These are phyloP conservation scores for Nothocercus nigrocapillus DNA, from an alignment of 2,113 vertebrate genomes.

Conservation along the genomic window DNA sequence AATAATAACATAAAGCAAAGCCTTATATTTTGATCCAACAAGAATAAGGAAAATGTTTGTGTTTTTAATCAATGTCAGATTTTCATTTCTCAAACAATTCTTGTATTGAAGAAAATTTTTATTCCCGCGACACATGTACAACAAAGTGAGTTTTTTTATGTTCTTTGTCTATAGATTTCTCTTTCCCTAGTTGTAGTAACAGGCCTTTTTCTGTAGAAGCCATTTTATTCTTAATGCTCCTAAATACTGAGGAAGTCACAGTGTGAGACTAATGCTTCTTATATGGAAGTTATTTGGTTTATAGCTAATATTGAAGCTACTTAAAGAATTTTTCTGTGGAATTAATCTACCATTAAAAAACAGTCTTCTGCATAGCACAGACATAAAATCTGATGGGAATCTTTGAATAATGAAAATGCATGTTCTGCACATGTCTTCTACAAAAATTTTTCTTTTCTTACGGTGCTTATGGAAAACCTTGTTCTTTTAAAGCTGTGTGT, in stretches of 20 bases:
- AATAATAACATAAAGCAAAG: neutral
- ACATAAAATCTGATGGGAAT: neutral
- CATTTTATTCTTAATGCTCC: neutral
- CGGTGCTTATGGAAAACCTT: neutral
- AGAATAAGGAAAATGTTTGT: neutral
- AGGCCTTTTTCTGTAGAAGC: neutral
- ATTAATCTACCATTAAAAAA: neutral
- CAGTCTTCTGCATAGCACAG: neutral
- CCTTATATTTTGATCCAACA: neutral
- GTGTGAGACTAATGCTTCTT: neutral
- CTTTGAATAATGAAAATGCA: constrained; percentile 6
- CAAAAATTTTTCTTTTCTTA: neutral
- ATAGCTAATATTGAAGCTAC: neutral
- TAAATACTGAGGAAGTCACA: neutral
- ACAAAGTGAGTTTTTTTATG: neutral
- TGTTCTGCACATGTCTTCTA: neutral
- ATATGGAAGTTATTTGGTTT: neutral
- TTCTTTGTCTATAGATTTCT: neutral
- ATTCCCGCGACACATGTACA: neutral
- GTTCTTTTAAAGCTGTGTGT: neutral
- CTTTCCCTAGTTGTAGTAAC: neutral
- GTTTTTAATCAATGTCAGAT: neutral
- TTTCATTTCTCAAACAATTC: neutral
- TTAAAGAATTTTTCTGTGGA: constrained; percentile 14
- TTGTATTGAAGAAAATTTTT: neutral